Percentiles rank a stretch among this genome's conserved stretches.
Conservation (phyloP, 2,888 invertebrate genomes). For the Drosophila nigritarsus region DNA sequence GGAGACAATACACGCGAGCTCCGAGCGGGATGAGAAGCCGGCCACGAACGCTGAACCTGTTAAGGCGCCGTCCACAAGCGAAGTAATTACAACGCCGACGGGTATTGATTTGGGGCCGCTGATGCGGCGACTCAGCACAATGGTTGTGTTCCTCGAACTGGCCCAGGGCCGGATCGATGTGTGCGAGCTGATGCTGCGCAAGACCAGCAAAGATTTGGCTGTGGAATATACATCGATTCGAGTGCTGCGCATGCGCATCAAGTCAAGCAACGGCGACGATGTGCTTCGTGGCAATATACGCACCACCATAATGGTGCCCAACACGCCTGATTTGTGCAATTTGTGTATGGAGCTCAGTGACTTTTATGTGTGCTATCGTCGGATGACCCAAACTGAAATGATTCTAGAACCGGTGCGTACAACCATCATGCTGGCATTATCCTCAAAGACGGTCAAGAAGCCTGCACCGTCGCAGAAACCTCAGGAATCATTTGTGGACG, state of each 20-base stretch:
- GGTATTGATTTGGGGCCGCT: conserved; percentile 23
- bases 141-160: conserved; percentile 68
- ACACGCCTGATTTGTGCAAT: conserved; percentile 59
- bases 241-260: conserved; percentile 71
- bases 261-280: conserved; percentile 70
- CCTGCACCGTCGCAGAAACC: neutral
- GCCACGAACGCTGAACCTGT: conserved; percentile 6
- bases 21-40: conserved; percentile 83
- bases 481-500: neutral
- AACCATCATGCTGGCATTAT: conserved; percentile 80
- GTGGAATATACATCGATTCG: conserved; percentile 67
- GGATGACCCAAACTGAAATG: conserved; percentile 71
- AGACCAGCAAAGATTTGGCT: conserved; percentile 2
- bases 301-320: conserved; percentile 37
- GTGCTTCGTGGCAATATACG: conserved; percentile 77
- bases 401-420: conserved; percentile 81
- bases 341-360: conserved; percentile 78
- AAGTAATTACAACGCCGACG: neutral
- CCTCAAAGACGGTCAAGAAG: conserved; percentile 54
- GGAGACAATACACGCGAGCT: conserved; percentile 84
- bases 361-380: conserved; percentile 63
- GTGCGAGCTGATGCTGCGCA: conserved; percentile 56
- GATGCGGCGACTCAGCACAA: conserved; percentile 36
- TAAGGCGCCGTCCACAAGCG: neutral
- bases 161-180: conserved; percentile 65